phyloP scores from a whole-genome alignment of 2,888 invertebrate genomes.

The Drosophila merina region DNA sequence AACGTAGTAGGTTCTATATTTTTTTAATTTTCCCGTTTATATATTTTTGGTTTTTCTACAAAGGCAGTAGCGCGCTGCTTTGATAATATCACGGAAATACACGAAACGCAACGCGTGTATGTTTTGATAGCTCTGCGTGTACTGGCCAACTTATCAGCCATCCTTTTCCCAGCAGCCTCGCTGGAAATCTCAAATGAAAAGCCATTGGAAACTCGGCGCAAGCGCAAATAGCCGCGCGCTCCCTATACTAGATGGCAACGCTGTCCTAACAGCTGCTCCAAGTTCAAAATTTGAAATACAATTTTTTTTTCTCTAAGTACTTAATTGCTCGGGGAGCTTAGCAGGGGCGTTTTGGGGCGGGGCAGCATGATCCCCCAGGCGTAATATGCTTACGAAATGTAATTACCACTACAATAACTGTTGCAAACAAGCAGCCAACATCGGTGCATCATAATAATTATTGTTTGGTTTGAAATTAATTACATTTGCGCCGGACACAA shows the following conservation, averaged over 20 bases:
- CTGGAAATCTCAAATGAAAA: constrained; percentile 47
- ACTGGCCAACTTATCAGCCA: constrained; percentile 50
- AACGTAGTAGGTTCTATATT: neutral
- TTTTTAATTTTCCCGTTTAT: neutral
- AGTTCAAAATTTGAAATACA: constrained; percentile 30
- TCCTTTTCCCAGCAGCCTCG: constrained; percentile 42
- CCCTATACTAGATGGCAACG: constrained; percentile 61
- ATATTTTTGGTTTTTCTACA: neutral
- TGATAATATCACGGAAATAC: constrained; percentile 18
- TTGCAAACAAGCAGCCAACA: constrained; percentile 8
- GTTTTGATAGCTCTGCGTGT: constrained; percentile 74
- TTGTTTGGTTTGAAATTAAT: constrained; percentile 64
- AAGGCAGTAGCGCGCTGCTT: constrained; percentile 1
- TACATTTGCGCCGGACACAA: constrained; percentile 45
- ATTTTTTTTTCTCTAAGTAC: neutral
- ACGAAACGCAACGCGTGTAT: constrained; percentile 26
- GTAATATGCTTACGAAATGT: constrained; percentile 55
- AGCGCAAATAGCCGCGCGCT: constrained; percentile 52
- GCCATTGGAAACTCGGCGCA: constrained; percentile 54
- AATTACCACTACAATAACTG: constrained; percentile 59
- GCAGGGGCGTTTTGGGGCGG: neutral
- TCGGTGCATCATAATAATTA: constrained; percentile 41
- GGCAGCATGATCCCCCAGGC: constrained; percentile 48
- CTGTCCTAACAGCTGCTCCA: constrained; percentile 36
- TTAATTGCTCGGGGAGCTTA: constrained; percentile 8